Percentiles rank a stretch among this genome's conserved stretches.
phyloP scores from a whole-genome alignment of 1,140 invertebrate species.

The Dreissena rostriformis region DNA sequence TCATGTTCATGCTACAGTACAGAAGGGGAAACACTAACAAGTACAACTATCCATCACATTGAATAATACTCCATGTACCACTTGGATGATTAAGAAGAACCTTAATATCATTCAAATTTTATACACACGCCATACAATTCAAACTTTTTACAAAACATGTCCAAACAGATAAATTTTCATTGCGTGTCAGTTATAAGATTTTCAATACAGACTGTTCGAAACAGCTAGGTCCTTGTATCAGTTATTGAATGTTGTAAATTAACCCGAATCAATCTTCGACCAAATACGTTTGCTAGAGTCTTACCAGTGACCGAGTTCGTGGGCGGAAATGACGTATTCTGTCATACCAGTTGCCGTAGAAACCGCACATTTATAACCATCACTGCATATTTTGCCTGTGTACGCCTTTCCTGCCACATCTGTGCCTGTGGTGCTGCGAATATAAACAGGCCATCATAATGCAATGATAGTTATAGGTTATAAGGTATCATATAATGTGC shows the following conservation, averaged over 20 bases:
- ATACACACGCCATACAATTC: not conserved
- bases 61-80: not conserved
- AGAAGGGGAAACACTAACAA: not conserved
- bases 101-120: not conserved
- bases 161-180: too few species aligned
- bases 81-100: not conserved
- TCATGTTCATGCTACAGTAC: constrained; percentile 6
- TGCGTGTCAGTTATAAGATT: too few species aligned
- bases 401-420: constrained; percentile 7
- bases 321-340: constrained; percentile 19
- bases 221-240: not conserved
- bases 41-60: not conserved
- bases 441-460: not conserved
- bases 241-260: not conserved
- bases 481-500: too few species aligned
- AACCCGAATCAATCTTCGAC: not conserved
- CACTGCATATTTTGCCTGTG: constrained; percentile 8
- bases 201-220: not conserved
- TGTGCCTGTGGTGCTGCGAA: not conserved
- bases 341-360: not conserved
- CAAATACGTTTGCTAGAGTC: not conserved
- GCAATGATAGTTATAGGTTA: too few species aligned
- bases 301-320: constrained; percentile 30
- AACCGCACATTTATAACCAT: too few species aligned
- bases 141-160: too few species aligned